These are phyloP conservation scores for Pammene fasciana DNA, from an alignment of 2,888 invertebrate species.

Conservation along the genomic window DNA sequence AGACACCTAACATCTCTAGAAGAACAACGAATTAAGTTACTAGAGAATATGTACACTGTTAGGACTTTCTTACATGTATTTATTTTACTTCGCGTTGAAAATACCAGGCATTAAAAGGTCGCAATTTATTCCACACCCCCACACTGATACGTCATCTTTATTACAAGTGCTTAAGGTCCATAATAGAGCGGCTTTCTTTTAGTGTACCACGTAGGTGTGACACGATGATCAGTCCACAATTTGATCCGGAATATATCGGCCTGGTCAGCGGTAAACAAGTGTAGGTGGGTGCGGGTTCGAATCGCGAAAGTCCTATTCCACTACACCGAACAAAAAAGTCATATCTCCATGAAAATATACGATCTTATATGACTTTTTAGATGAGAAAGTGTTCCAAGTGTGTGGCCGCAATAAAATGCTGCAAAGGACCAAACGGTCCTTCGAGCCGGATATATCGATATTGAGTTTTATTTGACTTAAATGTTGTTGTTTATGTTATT, in stretches of 20 bases:
- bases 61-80: constrained; percentile 42
- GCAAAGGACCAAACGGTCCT: constrained; percentile 32
- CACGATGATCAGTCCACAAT: constrained; percentile 78
- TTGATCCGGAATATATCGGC: constrained; percentile 76
- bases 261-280: constrained; percentile 71
- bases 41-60: not conserved
- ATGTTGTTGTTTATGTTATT: constrained; percentile 35
- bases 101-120: constrained; percentile 65
- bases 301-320: constrained; percentile 62
- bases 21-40: not conserved
- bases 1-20: not conserved
- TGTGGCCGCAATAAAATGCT: constrained; percentile 52
- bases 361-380: not conserved
- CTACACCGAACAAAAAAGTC: not conserved
- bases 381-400: constrained; percentile 49
- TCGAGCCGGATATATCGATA: constrained; percentile 29
- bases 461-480: constrained; percentile 41
- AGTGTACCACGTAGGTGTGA: constrained; percentile 69
- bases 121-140: constrained; percentile 65
- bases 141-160: constrained; percentile 48
- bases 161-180: constrained; percentile 44
- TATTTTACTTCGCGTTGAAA: constrained; percentile 54
- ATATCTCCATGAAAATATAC: not conserved
- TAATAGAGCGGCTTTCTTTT: constrained; percentile 46
- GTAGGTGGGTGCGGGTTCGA: constrained; percentile 68